Evolutionary conservation across 1,140 invertebrate genomes (phyloP), one percentile per base, ranked within the genome.

Genomic region (Heliconius nattereri): DNA sequence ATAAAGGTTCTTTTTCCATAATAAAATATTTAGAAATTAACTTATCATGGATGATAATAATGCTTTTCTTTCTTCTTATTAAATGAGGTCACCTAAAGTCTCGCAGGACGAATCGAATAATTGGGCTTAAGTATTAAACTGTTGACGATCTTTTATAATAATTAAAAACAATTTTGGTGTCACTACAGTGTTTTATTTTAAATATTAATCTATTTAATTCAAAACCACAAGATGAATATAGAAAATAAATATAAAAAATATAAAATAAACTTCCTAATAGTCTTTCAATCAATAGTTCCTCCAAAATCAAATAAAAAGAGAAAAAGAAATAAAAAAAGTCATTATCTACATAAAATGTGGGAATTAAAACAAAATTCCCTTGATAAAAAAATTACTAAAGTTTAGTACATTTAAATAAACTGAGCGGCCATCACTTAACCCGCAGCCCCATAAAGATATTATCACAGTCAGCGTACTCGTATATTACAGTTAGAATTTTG

Each of bases 371-470:
- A 60, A 23, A 26, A 60, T 13, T 60, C 2, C n/a, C 3, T 29
- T 29, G 60, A 66, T 66, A 66, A 66, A 16, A 29, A 16, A 13
- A 29, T 26, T 1, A 9, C 9, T 26, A 29, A 32, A 32, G 3
- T 32, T 66, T 29, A 66, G 19, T 23, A 60, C 54, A 60, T 71
- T 71, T 71, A 52, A 71, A 35, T 49, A 20, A 71, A 45, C 52
- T 70, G 57, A 79, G 11, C 57, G 54, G 13, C 73, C 70, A 60
- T 82, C 52, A 81, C 78, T 87, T 85, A 71, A 45, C 75, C 82
- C 83, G 80, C 54, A 75, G 70, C 73, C 75, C 83, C 81, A 85
- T 82, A 84, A 72, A 86, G 88, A 89, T 91, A 45, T 84, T 86
- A 89, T 90, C 87, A 60, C 35, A 20, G 16, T 75, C 73, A 74